Conservation (phyloP, 2,113 vertebrate genomes). For the Noturus placidus region DNA sequence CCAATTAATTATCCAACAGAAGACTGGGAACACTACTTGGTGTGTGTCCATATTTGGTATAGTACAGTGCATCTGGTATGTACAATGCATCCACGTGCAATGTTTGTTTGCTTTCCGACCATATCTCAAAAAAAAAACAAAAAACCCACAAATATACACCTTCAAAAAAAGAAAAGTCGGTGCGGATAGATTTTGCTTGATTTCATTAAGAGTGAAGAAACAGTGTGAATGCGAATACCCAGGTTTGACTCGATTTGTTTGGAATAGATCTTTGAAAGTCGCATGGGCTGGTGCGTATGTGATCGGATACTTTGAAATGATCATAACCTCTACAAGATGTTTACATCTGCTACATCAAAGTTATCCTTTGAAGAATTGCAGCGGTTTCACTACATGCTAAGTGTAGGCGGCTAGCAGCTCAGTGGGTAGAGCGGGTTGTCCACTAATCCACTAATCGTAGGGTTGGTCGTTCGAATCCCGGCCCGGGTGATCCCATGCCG, state of each 20-base stretch:
- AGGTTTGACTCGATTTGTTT: neutral
- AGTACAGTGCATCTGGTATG: neutral
- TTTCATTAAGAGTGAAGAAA: neutral
- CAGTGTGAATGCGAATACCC: neutral
- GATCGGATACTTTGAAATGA: neutral
- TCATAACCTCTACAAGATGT: neutral
- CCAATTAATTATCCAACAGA: constrained; percentile 15
- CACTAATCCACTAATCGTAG: too few species aligned
- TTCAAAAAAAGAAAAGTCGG: neutral
- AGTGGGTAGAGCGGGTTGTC: too few species aligned
- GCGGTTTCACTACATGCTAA: too few species aligned
- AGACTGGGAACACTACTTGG: neutral
- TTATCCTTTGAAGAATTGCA: neutral
- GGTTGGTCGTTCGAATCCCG: too few species aligned
- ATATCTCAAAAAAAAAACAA: neutral
- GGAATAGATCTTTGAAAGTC: neutral
- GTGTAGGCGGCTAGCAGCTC: too few species aligned
- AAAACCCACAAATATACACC: neutral
- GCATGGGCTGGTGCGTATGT: neutral
- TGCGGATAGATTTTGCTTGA: neutral
- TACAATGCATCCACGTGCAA: neutral
- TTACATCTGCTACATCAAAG: neutral
- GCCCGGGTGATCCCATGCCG: too few species aligned
- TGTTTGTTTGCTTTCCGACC: neutral
- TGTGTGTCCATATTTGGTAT: constrained; percentile 1